Conservation (phyloP, 2,797 vertebrate species). For the Gallirallus australis region DNA sequence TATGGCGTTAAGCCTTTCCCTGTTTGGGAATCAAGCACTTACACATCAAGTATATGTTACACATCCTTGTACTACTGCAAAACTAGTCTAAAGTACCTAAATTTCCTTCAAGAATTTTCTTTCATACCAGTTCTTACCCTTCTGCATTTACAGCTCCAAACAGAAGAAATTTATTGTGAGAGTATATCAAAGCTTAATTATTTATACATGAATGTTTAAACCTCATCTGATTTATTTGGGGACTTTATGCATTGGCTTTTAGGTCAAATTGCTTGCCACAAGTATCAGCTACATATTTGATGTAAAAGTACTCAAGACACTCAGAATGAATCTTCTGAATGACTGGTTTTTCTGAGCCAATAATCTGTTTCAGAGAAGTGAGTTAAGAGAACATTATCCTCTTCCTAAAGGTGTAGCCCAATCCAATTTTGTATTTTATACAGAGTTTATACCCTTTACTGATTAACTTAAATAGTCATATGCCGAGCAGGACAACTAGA, state of each 20-base stretch:
- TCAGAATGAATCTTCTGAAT: neutral
- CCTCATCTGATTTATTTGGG: neutral
- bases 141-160: neutral
- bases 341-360: neutral
- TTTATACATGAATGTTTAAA: neutral
- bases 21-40: neutral
- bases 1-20: neutral
- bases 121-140: neutral
- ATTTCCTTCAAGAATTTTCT: neutral
- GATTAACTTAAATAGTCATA: neutral
- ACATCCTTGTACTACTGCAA: neutral
- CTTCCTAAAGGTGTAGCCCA: neutral
- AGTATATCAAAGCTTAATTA: neutral
- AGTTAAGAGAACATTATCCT: neutral
- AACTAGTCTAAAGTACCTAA: neutral
- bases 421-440: neutral
- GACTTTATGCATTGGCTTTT: neutral
- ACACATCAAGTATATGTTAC: neutral
- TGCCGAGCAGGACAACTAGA: neutral
- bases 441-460: neutral
- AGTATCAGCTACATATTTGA: neutral
- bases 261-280: neutral
- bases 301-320: neutral
- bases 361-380: neutral
- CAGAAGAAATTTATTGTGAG: neutral